A percentile compares a stretch with the other conserved stretches of the same genome.
Evolutionary conservation across 1,140 invertebrate genomes (phyloP).

Genomic region (Pogonomyrmex californicus): DNA sequence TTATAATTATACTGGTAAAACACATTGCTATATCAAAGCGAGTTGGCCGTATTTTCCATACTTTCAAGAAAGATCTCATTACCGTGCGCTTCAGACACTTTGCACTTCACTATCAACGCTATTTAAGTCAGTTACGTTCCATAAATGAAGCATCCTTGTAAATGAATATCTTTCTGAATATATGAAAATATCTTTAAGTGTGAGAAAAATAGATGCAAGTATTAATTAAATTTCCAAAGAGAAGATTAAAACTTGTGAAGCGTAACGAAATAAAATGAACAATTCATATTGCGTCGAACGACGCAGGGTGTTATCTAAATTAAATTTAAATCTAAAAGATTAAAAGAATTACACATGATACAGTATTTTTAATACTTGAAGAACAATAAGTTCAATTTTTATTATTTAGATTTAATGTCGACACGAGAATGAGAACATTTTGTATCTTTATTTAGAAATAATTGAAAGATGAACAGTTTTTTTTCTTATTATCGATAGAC

Average conservation of each 20-base stretch:
- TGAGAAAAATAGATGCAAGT: neutral
- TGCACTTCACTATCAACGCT: neutral
- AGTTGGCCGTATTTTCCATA: neutral
- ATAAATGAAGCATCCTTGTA: neutral
- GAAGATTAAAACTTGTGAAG: neutral
- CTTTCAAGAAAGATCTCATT: neutral
- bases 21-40: neutral
- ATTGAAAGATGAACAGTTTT: neutral
- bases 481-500: neutral
- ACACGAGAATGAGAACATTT: neutral
- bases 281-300: too few species aligned
- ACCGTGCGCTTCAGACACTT: slow-evolving; percentile 13
- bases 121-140: neutral
- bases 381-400: neutral
- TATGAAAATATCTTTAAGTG: neutral
- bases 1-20: neutral
- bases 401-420: neutral
- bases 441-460: neutral
- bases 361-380: neutral
- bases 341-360: neutral
- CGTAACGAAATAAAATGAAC: neutral
- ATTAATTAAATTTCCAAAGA: slow-evolving; percentile 31
- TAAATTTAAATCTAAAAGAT: neutral
- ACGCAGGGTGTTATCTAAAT: neutral
- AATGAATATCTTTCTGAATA: neutral